These are phyloP conservation scores for Rotaria socialis DNA, from an alignment of 2,888 invertebrate genomes.

Conservation along the genomic window DNA sequence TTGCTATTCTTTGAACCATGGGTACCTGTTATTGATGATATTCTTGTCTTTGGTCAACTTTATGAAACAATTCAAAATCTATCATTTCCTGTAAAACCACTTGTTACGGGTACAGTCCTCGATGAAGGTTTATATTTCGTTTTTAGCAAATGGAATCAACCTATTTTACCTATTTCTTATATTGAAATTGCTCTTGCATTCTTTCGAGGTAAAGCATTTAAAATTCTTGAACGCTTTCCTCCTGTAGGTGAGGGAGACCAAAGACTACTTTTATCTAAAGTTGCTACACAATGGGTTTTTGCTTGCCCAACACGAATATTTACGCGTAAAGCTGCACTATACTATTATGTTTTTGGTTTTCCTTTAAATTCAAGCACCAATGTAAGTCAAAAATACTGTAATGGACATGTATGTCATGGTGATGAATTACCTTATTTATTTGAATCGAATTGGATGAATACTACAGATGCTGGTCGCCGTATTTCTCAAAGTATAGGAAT, in stretches of 20 bases:
- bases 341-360: slow-evolving; percentile 51
- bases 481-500: slow-evolving; percentile 31
- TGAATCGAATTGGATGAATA: not conserved
- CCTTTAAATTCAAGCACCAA: slow-evolving; percentile 51
- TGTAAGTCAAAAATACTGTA: slow-evolving; percentile 50
- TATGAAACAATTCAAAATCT: slow-evolving; percentile 48
- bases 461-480: slow-evolving; percentile 41
- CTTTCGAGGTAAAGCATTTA: slow-evolving; percentile 48
- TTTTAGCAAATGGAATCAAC: slow-evolving; percentile 50
- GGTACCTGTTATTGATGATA: slow-evolving; percentile 52
- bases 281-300: slow-evolving; percentile 52
- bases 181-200: slow-evolving; percentile 48
- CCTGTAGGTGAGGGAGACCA: slow-evolving; percentile 48
- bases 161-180: slow-evolving; percentile 48
- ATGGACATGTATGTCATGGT: slow-evolving; percentile 50
- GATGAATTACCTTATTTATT: slow-evolving; percentile 46
- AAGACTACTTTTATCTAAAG: slow-evolving; percentile 46
- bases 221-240: slow-evolving; percentile 49
- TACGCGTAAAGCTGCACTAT: slow-evolving; percentile 47
- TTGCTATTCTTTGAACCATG: slow-evolving; percentile 53
- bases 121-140: slow-evolving; percentile 52
- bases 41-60: slow-evolving; percentile 50
- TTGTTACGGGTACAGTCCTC: slow-evolving; percentile 51
- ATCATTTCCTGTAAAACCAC: slow-evolving; percentile 49
- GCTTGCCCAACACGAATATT: slow-evolving; percentile 50